Percentiles rank a stretch among this genome's conserved stretches.
Evolutionary conservation across 2,888 invertebrate species (phyloP).

Genomic region (Micoletzkya japonica): DNA sequence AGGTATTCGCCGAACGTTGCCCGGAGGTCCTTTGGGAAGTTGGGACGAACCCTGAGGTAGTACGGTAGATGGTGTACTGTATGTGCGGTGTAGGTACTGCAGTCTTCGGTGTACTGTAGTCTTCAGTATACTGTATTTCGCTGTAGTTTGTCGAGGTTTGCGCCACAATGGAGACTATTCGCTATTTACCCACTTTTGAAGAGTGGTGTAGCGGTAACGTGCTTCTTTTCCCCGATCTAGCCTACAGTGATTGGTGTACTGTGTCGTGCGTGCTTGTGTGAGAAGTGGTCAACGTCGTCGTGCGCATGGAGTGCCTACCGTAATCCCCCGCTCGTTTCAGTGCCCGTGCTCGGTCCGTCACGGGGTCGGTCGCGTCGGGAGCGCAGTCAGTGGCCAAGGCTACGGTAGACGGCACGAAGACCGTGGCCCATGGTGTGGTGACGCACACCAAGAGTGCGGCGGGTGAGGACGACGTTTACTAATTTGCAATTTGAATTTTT

Average conservation of each 20-base stretch:
- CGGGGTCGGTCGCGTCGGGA: conserved; percentile 58
- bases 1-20: conserved; percentile 60
- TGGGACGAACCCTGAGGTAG: conserved; percentile 58
- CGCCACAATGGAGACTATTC: no score
- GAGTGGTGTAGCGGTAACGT: no score
- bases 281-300: background rate
- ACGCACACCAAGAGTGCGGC: conserved; percentile 64
- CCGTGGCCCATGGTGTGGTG: conserved; percentile 61
- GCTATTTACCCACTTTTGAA: no score
- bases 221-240: background rate
- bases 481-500: no score
- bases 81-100: conserved; percentile 11
- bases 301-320: background rate
- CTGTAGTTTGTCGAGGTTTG: no score
- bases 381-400: conserved; percentile 55
- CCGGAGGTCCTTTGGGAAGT: conserved; percentile 57
- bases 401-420: conserved; percentile 56
- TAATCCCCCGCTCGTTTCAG: conserved; percentile 34
- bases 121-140: no score
- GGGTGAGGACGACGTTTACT: conserved; percentile 30
- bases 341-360: conserved; percentile 56
- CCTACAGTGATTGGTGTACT: background rate
- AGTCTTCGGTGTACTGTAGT: background rate
- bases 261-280: background rate
- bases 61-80: conserved; percentile 3